Evolutionary conservation across 2,113 vertebrate genomes (phyloP).

Genomic region (Eudyptes chrysolophus): DNA sequence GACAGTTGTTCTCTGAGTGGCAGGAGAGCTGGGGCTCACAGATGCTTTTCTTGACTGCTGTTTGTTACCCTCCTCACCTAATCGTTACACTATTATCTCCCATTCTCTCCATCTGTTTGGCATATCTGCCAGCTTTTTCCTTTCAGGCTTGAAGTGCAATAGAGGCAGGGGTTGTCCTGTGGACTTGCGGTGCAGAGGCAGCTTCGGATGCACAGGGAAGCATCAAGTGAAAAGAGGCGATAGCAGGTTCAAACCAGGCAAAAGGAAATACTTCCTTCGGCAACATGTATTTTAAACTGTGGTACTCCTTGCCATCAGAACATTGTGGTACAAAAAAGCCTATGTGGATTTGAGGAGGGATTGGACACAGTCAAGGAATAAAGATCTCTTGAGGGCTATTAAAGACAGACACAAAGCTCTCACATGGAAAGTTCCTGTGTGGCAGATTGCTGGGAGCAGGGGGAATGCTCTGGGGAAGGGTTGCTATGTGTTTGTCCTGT

Average conservation of each 20-base stretch:
- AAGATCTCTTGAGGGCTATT: background rate
- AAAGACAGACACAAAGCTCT: background rate
- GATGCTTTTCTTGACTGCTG: background rate
- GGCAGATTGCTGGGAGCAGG: background rate
- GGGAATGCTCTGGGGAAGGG: background rate
- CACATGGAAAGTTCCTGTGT: background rate
- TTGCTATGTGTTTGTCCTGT: background rate
- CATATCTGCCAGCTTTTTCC: background rate
- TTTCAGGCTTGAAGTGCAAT: background rate
- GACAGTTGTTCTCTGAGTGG: background rate
- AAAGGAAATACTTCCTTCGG: background rate
- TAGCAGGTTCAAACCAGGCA: background rate
- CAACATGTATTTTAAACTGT: background rate
- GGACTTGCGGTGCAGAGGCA: background rate
- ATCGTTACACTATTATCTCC: rapidly evolving
- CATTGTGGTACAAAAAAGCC: background rate
- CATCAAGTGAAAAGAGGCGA: background rate
- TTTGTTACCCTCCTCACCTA: background rate
- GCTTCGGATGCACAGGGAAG: background rate
- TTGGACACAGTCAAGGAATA: background rate
- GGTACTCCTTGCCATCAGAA: background rate
- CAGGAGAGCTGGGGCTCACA: background rate
- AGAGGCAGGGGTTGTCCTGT: background rate
- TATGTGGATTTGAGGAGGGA: background rate
- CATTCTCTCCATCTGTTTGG: background rate